Evolutionary conservation across 2,797 vertebrate species (phyloP).

Genomic region (Danio kyathit): DNA sequence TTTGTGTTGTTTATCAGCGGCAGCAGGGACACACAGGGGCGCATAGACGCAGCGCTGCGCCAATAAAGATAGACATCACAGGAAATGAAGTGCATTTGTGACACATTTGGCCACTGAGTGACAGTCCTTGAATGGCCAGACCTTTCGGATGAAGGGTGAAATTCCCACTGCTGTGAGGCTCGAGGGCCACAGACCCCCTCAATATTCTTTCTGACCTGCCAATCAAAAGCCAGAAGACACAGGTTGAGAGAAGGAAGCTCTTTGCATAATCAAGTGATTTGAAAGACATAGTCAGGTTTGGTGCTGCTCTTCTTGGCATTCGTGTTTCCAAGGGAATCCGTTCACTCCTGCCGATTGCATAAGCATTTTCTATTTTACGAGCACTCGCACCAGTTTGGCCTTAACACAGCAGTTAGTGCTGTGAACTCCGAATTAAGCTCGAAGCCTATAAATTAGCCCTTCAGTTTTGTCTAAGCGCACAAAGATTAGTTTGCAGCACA

Average conservation of each 20-base stretch:
- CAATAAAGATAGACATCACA: slow-evolving; percentile 78
- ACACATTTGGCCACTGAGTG: slow-evolving; percentile 45
- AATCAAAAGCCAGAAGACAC: slow-evolving; percentile 20
- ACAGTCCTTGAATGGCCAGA: slow-evolving; percentile 19
- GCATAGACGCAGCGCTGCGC: slow-evolving; percentile 64
- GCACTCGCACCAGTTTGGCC: not conserved
- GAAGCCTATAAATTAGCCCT: slow-evolving; percentile 17
- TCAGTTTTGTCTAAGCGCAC: slow-evolving; percentile 1
- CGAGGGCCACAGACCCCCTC: slow-evolving; percentile 21
- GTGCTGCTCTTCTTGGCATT: not conserved
- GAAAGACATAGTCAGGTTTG: slow-evolving; percentile 5
- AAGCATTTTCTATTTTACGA: slow-evolving; percentile 15
- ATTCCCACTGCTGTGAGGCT: slow-evolving; percentile 31
- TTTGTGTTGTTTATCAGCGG: slow-evolving; percentile 47
- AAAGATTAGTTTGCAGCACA: slow-evolving; percentile 28
- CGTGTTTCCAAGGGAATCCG: not conserved
- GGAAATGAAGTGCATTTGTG: slow-evolving; percentile 60
- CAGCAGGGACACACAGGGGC: slow-evolving; percentile 6
- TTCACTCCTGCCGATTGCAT: not conserved
- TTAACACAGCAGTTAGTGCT: slow-evolving; percentile 18
- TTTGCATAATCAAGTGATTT: slow-evolving; percentile 1
- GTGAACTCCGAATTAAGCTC: slow-evolving; percentile 15
- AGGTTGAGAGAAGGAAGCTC: not conserved
- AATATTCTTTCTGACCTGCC: slow-evolving; percentile 27
- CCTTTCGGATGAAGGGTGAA: slow-evolving; percentile 49